A percentile compares a stretch with the other conserved stretches of the same genome.
Evolutionary conservation across 1,140 invertebrate species (phyloP).

Genomic region (Ericerus pela): DNA sequence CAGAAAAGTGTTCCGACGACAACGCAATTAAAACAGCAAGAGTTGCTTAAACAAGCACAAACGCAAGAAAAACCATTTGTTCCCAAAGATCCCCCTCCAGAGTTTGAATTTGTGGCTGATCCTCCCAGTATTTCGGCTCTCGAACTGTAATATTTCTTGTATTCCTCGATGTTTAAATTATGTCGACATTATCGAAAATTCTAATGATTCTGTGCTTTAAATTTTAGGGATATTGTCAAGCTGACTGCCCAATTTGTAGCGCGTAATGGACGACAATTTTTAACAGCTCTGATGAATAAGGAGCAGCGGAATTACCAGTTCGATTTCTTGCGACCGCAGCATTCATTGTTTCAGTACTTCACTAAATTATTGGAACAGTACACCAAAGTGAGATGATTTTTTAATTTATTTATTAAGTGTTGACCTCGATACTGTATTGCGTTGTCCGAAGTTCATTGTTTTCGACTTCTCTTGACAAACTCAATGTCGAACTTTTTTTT

Average conservation of each 20-base stretch:
- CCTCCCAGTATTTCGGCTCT: slow-evolving; percentile 97
- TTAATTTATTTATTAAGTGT: background rate
- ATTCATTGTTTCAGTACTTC: slow-evolving; percentile 97
- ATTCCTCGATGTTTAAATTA: slow-evolving; percentile 16
- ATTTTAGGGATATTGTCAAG: slow-evolving; percentile 85
- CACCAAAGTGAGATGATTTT: slow-evolving; percentile 51
- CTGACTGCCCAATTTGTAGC: slow-evolving; percentile 98
- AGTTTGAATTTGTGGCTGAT: slow-evolving; percentile 96
- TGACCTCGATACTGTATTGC: background rate
- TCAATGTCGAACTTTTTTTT: too few species aligned
- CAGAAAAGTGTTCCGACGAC: slow-evolving; percentile 40
- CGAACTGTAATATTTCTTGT: slow-evolving; percentile 58
- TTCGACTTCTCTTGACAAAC: too few species aligned
- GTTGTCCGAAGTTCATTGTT: too few species aligned
- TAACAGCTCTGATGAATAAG: slow-evolving; percentile 95
- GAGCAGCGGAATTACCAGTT: slow-evolving; percentile 98
- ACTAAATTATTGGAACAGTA: slow-evolving; percentile 97
- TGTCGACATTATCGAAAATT: slow-evolving; percentile 8
- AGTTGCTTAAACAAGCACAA: slow-evolving; percentile 66
- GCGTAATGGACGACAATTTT: slow-evolving; percentile 91
- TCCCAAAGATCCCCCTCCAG: slow-evolving; percentile 85
- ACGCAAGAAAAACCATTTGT: slow-evolving; percentile 61
- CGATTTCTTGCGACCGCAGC: slow-evolving; percentile 95
- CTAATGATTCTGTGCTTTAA: slow-evolving; percentile 9
- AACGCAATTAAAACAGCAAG: slow-evolving; percentile 70